These are phyloP conservation scores for Drosophila navojoa DNA, from an alignment of 1,140 invertebrate genomes.

Conservation along the genomic window DNA sequence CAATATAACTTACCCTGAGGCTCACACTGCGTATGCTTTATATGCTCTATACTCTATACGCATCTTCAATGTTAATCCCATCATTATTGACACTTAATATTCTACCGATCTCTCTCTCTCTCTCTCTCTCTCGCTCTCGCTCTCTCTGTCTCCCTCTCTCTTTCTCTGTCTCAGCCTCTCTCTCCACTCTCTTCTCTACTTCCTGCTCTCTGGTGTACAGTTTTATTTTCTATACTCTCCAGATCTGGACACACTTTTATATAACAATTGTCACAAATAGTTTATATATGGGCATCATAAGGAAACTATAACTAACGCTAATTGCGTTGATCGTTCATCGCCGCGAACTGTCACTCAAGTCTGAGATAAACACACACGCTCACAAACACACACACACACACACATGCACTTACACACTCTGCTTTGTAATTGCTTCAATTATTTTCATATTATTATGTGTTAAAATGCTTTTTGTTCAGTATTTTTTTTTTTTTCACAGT, in stretches of 20 bases:
- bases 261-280: constrained; percentile 50
- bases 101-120: neutral
- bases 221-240: neutral
- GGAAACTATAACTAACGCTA: constrained; percentile 60
- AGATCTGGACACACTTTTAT: constrained; percentile 19
- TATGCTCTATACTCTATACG: neutral
- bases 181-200: neutral
- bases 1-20: neutral
- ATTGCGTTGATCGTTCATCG: constrained; percentile 62
- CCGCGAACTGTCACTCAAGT: constrained; percentile 21
- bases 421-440: constrained; percentile 78
- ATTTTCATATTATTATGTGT: constrained; percentile 82
- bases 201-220: neutral
- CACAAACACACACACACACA: constrained; percentile 10
- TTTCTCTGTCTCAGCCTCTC: too few relatives aligned
- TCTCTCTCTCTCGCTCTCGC: neutral
- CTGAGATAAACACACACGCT: constrained; percentile 18
- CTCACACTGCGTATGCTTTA: neutral
- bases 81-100: too few relatives aligned
- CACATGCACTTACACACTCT: neutral
- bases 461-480: constrained; percentile 76
- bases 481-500: constrained; percentile 40
- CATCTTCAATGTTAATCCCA: neutral
- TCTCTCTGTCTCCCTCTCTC: neutral
- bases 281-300: constrained; percentile 44